phyloP scores from a whole-genome alignment of 2,113 vertebrate genomes.

The Entelurus aequoreus region DNA sequence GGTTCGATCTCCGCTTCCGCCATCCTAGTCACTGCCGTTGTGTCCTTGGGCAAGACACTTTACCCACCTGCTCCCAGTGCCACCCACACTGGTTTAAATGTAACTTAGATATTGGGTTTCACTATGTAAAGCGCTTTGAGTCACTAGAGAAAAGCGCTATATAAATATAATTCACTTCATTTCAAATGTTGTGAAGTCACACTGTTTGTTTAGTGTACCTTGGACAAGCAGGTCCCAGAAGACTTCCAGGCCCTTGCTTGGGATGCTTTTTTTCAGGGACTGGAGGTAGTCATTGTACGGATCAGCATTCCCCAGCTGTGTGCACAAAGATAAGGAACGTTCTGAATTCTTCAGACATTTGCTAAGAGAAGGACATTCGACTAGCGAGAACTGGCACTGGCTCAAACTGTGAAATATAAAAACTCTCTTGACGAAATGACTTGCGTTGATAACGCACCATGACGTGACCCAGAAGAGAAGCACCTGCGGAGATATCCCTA shows the following conservation, averaged over 20 bases:
- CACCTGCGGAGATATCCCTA: neutral
- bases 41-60: too few species aligned
- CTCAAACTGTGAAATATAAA: slow-evolving; percentile 15
- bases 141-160: too few species aligned
- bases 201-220: slow-evolving; percentile 70
- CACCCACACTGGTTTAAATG: too few species aligned
- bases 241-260: slow-evolving; percentile 76
- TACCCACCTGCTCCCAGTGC: too few species aligned
- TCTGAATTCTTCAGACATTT: slow-evolving; percentile 33
- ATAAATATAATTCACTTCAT: too few species aligned
- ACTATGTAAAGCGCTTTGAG: too few species aligned
- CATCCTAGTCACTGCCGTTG: too few species aligned
- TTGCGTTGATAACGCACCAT: too few species aligned
- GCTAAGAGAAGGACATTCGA: neutral
- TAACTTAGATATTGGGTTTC: too few species aligned
- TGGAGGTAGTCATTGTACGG: slow-evolving; percentile 86
- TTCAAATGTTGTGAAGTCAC: neutral
- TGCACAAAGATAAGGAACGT: slow-evolving; percentile 23
- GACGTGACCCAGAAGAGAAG: too few species aligned
- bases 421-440: too few species aligned
- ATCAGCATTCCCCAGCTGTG: slow-evolving; percentile 71
- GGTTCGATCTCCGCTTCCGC: too few species aligned
- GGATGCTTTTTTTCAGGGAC: slow-evolving; percentile 79
- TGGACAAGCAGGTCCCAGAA: slow-evolving; percentile 91
- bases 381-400: slow-evolving; percentile 4